A percentile compares a stretch with the other conserved stretches of the same genome.
Evolutionary conservation across 35 echinoderm and acorn worm genomes (phyloP).

Genomic region (Anneissia japonica): DNA sequence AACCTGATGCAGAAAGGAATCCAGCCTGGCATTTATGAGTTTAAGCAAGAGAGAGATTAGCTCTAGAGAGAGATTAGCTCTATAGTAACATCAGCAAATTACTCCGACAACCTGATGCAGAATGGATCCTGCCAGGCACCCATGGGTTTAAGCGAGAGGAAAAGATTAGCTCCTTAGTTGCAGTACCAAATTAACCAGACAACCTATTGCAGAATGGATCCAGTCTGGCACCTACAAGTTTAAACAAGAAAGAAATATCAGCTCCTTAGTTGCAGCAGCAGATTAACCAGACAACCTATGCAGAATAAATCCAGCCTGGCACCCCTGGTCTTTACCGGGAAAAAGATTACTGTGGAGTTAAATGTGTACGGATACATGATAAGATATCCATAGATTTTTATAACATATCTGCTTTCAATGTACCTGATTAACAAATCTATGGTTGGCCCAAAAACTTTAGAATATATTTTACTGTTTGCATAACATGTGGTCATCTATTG

Average conservation of each 20-base stretch:
- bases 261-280: too few relatives aligned
- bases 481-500: too few relatives aligned
- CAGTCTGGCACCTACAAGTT: neutral
- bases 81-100: neutral
- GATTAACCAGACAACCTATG: neutral
- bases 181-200: neutral
- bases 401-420: too few relatives aligned
- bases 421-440: too few relatives aligned
- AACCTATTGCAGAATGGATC: neutral
- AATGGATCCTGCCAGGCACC: neutral
- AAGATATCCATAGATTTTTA: too few relatives aligned
- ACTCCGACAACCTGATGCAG: neutral
- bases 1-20: neutral
- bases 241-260: neutral
- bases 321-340: neutral
- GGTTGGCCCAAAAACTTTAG: too few relatives aligned
- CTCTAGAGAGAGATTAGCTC: too few relatives aligned
- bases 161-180: too few relatives aligned
- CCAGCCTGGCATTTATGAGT: neutral
- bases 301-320: constrained; percentile 14
- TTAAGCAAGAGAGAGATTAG: neutral
- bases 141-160: neutral
- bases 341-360: neutral
- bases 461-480: too few relatives aligned
- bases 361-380: neutral